These are phyloP conservation scores for Bucco capensis DNA, from an alignment of 2,113 vertebrate genomes.

Conservation along the genomic window DNA sequence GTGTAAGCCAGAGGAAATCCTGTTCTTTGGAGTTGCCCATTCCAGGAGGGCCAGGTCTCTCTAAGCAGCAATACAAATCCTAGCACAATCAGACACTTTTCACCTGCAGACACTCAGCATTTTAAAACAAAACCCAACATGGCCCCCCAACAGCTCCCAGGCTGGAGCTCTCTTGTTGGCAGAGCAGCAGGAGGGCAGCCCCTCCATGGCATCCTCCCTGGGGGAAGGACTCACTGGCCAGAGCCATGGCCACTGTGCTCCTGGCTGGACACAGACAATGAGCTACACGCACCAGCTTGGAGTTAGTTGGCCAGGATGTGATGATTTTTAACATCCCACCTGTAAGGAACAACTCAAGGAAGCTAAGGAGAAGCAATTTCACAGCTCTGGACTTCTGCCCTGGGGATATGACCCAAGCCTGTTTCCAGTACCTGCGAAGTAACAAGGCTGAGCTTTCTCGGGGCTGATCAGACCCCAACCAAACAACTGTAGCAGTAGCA, in stretches of 20 bases:
- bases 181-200: background rate
- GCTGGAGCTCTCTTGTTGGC: background rate
- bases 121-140: background rate
- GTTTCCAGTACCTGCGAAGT: background rate
- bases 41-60: background rate
- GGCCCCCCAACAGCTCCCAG: background rate
- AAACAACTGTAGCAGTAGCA: background rate
- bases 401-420: background rate
- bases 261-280: rapidly evolving
- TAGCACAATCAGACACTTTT: rapidly evolving
- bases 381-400: background rate
- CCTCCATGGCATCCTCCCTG: rapidly evolving
- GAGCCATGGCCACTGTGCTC: background rate
- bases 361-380: background rate
- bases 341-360: background rate
- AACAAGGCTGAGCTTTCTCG: background rate
- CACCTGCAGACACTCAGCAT: background rate
- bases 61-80: background rate
- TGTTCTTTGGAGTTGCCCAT: no score
- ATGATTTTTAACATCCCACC: background rate
- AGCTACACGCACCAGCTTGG: background rate
- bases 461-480: background rate
- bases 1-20: background rate
- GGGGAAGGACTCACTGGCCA: background rate
- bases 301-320: background rate